Base-by-base conservation (phyloP, 35 echinoderm and acorn worm genomes). In the Apostichopus californicus region DNA sequence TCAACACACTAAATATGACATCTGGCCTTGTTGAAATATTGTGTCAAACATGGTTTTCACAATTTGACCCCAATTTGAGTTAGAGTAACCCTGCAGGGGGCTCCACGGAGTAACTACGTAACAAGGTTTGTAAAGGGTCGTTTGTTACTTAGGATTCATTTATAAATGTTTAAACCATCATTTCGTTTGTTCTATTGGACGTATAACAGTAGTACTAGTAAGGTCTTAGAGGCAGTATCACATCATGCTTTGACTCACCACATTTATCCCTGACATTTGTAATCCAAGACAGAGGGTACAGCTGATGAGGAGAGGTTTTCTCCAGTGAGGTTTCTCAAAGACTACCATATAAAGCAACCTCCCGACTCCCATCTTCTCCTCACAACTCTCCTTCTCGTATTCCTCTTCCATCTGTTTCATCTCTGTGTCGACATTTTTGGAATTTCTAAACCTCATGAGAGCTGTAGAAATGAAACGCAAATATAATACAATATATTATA, bases 201-300 rank as follows among this genome's bases (percentile, higher is more conserved):
- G 34, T 46, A 46, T 46, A 46, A 46, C 34, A 46, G 34, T 25
- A 25, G 24, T 25, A 46, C 34, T 46, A 46, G 34, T 46, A 46
- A 2, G 34, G 34, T 46, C 34, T 46, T 46, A 46, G 3, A 46
- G 34, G 34, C 34, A 46, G 34, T 46, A 46, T 46, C 34, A 4
- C 3, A 46, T 2, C 34, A 46, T 46, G 34, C 34, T 46, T 46
- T 75, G 24, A 77, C 87, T 91, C 81, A 94, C 93, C 15, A 80
- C 93, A 70, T 94, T 94, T 9, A 86, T 90, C 6, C 88, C 93
- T 5, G 93, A 91, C 46, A 94, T 66, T 28, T 91, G 89, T 17
- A 91, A 83, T 5, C 88, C 90, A 5, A 80, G 71, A 57, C 90
- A 91, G 25, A 90, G 78, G n/a, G 86, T 28, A 61, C 78, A 53